Conservation (phyloP, 2,888 invertebrate species). For the Auanema sp. region DNA sequence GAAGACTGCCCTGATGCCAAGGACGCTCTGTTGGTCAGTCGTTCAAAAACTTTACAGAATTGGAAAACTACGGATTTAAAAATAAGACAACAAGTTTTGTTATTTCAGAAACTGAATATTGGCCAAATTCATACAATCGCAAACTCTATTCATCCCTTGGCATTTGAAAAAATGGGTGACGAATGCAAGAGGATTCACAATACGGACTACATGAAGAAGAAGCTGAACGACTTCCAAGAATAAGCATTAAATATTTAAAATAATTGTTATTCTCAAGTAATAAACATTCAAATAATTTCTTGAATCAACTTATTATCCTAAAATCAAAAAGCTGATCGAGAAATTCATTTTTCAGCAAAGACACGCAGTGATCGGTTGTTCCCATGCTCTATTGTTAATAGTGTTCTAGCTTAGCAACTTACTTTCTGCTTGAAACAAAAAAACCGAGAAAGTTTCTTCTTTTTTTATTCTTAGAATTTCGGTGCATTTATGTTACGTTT, state of each 20-base stretch:
- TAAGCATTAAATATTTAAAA: no score
- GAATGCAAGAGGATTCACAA: conserved; percentile 41
- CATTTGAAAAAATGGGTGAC: conserved; percentile 37
- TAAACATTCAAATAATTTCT: no score
- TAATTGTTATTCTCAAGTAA: no score
- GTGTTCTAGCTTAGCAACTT: no score
- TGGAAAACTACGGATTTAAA: background rate
- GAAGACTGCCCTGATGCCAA: conserved; percentile 53
- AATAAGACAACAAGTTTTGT: background rate
- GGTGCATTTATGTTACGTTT: background rate
- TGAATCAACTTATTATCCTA: no score
- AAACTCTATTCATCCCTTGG: conserved; percentile 33
- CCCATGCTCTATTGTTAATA: no score
- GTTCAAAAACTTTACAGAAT: background rate
- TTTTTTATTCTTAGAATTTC: background rate
- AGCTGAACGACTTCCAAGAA: conserved; percentile 13
- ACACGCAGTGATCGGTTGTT: no score
- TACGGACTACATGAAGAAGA: conserved; percentile 36
- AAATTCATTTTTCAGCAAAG: no score
- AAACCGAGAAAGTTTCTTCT: no score
- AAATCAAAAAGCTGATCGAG: no score
- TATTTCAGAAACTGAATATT: conserved; percentile 36
- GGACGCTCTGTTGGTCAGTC: conserved; percentile 47
- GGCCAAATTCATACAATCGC: conserved; percentile 43
- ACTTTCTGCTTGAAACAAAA: no score